These are phyloP conservation scores for Probaryconus sp. DNA, from an alignment of 1,140 invertebrate species.

Conservation along the genomic window DNA sequence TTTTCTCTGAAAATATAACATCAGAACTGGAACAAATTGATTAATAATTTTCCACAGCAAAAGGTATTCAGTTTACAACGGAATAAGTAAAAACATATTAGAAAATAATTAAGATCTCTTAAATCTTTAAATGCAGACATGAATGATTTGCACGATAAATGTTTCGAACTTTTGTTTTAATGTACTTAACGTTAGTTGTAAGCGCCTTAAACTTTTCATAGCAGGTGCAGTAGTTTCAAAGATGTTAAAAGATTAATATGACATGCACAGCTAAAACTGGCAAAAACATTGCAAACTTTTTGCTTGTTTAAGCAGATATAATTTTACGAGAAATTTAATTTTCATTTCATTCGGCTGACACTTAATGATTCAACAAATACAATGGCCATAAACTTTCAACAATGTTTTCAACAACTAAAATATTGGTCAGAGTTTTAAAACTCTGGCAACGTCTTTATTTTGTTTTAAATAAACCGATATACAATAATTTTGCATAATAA, in stretches of 20 bases:
- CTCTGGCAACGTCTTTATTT: too few relatives aligned
- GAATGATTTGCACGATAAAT: conserved; percentile 39
- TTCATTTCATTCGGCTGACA: conserved; percentile 1
- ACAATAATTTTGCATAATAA: too few relatives aligned
- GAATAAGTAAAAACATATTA: too few relatives aligned
- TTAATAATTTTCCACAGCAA: too few relatives aligned
- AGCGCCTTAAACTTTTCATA: conserved; percentile 41
- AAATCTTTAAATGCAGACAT: conserved; percentile 32
- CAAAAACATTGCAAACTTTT: conserved; percentile 15
- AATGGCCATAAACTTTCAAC: too few relatives aligned
- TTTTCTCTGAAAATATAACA: too few relatives aligned
- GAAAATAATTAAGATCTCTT: conserved; percentile 36
- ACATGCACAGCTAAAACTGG: conserved; percentile 16
- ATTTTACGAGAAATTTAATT: conserved; percentile 15
- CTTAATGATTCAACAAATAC: too few relatives aligned
- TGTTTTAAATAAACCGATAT: too few relatives aligned
- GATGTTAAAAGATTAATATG: conserved; percentile 48
- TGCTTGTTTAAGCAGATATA: conserved; percentile 9
- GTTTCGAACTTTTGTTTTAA: conserved; percentile 44
- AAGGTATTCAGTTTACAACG: too few relatives aligned
- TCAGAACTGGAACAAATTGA: too few relatives aligned
- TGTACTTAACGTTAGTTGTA: conserved; percentile 41
- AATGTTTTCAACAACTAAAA: too few relatives aligned
- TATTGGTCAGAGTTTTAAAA: too few relatives aligned
- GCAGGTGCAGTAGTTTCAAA: conserved; percentile 41